Evolutionary conservation across 2,113 vertebrate genomes (phyloP).

Genomic region (Todiramphus saurophagus): DNA sequence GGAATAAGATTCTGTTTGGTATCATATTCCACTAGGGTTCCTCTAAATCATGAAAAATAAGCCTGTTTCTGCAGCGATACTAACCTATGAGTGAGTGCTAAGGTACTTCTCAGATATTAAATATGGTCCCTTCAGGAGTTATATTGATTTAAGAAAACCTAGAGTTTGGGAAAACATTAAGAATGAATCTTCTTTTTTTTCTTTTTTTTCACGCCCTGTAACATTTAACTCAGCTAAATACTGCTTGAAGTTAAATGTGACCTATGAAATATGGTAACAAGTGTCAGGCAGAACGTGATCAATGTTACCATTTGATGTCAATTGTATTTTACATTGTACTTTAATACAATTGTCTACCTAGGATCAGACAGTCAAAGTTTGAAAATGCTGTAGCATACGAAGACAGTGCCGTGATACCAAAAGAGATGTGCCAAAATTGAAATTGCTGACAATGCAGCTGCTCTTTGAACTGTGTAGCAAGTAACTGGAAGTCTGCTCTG

Average conservation of each 20-base stretch:
- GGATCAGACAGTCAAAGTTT: neutral
- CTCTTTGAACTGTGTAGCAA: neutral
- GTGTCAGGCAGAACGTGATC: neutral
- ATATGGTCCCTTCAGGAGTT: conserved; percentile 13
- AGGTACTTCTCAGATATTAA: conserved; percentile 51
- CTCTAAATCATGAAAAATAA: conserved; percentile 53
- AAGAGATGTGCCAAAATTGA: neutral
- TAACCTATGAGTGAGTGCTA: conserved; percentile 26
- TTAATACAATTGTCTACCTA: neutral
- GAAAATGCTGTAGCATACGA: neutral
- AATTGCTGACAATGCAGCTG: neutral
- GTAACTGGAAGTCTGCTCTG: neutral
- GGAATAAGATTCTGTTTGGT: conserved; percentile 43
- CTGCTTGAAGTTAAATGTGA: neutral
- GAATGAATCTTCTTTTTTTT: conserved; percentile 61
- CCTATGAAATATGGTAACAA: conserved; percentile 12
- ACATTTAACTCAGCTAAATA: conserved; percentile 16
- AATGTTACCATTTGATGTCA: neutral
- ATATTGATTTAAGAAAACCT: conserved; percentile 48
- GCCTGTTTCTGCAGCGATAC: neutral
- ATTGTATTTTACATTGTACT: neutral
- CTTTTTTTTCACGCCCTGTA: conserved; percentile 12
- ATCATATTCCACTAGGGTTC: neutral
- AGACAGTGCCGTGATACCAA: neutral
- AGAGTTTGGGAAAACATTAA: conserved; percentile 57